Conservation (phyloP, 2,797 vertebrate genomes). For the Cuculus canorus region DNA sequence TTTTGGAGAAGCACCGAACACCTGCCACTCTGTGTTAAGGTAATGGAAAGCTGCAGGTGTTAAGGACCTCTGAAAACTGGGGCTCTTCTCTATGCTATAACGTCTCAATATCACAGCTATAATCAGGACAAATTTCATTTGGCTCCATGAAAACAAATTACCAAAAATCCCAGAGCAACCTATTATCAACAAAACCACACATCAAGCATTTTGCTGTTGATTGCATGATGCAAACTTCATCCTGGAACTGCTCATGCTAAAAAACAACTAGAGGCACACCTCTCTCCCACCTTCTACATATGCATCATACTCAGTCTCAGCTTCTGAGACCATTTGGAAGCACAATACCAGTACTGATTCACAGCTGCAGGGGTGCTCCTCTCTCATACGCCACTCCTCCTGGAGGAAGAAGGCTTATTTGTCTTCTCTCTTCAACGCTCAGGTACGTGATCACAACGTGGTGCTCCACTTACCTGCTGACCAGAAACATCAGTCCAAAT, state of each 20-base stretch:
- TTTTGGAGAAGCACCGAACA: background rate
- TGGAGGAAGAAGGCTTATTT: background rate
- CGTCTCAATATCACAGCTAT: background rate
- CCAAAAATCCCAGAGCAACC: background rate
- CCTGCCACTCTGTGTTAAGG: background rate
- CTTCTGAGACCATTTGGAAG: background rate
- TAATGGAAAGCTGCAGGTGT: background rate
- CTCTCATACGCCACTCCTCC: slow-evolving; percentile 8
- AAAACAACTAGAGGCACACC: background rate
- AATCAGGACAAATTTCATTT: background rate
- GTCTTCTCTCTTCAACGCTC: background rate
- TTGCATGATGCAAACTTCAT: background rate
- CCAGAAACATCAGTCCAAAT: slow-evolving; percentile 26
- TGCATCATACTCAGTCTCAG: background rate
- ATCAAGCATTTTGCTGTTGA: background rate
- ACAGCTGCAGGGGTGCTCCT: background rate
- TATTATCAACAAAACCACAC: background rate
- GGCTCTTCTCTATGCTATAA: background rate
- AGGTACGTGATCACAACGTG: background rate
- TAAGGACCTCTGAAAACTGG: background rate
- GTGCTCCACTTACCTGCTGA: slow-evolving; percentile 66
- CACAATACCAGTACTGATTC: background rate
- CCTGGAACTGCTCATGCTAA: background rate
- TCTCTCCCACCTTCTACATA: background rate
- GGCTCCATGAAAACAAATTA: background rate